These are phyloP conservation scores for Matsumyia berberina DNA, from an alignment of 2,888 invertebrate species.

Conservation along the genomic window DNA sequence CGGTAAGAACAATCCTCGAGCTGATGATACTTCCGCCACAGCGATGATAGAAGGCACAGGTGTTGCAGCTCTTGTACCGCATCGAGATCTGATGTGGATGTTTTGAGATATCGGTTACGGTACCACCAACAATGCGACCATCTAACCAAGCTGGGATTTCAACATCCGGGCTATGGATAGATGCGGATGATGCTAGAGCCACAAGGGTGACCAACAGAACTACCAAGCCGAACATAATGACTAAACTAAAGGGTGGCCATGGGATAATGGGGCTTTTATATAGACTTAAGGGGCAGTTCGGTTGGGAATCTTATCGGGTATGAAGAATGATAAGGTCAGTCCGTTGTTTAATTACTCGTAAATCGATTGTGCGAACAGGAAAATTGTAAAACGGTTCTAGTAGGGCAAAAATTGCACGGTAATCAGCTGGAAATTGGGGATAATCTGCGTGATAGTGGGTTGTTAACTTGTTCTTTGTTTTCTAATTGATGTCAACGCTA, in stretches of 20 bases:
- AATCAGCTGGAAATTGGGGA: too few species aligned
- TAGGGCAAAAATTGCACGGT: neutral
- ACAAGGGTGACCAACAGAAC: conserved; percentile 70
- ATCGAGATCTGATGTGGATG: conserved; percentile 81
- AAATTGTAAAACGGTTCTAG: neutral
- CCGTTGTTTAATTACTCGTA: neutral
- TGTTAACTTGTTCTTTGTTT: too few species aligned
- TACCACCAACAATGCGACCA: conserved; percentile 81
- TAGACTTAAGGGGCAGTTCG: neutral
- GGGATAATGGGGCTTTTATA: conserved; percentile 43
- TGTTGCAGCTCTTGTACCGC: conserved; percentile 78
- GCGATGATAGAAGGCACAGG: conserved; percentile 76
- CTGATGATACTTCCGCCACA: conserved; percentile 81
- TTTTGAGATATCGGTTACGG: conserved; percentile 76
- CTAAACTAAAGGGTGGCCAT: conserved; percentile 24
- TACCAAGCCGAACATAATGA: conserved; percentile 47
- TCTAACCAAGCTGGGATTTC: conserved; percentile 21
- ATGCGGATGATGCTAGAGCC: conserved; percentile 74
- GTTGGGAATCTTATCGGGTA: conserved; percentile 32
- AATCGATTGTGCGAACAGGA: neutral
- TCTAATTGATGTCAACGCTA: too few species aligned
- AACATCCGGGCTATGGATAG: neutral
- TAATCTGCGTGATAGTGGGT: too few species aligned
- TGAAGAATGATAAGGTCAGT: neutral
- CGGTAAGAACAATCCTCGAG: conserved; percentile 78